Evolutionary conservation across 2,113 vertebrate genomes (phyloP), one percentile per base, ranked within the genome.

Genomic region (Notothenia coriiceps): DNA sequence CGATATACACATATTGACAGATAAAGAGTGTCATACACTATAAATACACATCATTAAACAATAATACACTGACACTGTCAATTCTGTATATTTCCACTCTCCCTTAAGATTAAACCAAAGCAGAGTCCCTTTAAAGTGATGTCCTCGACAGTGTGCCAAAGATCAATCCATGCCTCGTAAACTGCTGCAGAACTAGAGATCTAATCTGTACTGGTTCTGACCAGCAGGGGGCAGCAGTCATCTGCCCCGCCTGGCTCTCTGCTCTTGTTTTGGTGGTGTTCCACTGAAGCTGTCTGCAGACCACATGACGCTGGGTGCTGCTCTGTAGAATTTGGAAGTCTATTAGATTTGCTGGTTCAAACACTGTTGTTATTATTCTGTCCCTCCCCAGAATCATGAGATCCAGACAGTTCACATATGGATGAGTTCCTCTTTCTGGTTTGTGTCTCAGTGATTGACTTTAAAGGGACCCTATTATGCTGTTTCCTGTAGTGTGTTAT

Each of bases 141-240:
- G 6, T 40, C 35, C 29, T 29, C 29, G 29, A 29, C 29, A 40
- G 35, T 40, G 35, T 40, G 35, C 35, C 35, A 40, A 40, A 40
- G 35, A 40, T 40, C 35, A 40, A 40, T 40, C 35, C 35, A 40
- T 40, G 35, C 35, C 35, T 7, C 35, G 6, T 40, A 8, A 7
- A 40, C 6, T 40, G 6, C 35, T 7, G 6, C 35, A 40, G 35
- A 40, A 40, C 35, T 40, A 4, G 29, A 29, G 29, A 29, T 40
- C 6, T 2, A 59, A 8, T 33, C n/a, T 12, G 5, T 11, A n/a
- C 25, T 50, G 12, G 20, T 2, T 0, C 1, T 66, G 61, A 47
- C 69, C 92, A 91, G 73, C 77, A 92, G 93, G 82, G 60, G 78
- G 88, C 85, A 90, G 86, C 86, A 89, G 52, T n/a, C 54, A 22